Percentiles rank a stretch among this genome's conserved stretches.
These are phyloP conservation scores for Cyanoramphus novaezelandiae DNA, from an alignment of 2,113 vertebrate genomes.

Conservation along the genomic window DNA sequence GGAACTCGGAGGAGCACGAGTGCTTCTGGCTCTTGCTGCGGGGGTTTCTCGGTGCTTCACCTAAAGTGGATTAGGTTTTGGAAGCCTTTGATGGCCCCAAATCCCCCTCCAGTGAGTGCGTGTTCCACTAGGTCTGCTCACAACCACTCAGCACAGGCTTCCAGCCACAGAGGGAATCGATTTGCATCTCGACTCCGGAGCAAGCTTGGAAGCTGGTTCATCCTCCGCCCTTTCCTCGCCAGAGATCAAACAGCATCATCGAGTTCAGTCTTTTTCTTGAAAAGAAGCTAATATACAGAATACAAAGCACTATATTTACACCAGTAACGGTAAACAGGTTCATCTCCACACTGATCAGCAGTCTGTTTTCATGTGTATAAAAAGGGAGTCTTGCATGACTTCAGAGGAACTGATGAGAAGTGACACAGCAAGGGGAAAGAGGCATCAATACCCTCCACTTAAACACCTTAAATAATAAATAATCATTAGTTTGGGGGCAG, in stretches of 20 bases:
- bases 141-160: not conserved
- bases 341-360: conserved; percentile 67
- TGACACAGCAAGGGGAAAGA: not conserved
- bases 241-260: not conserved
- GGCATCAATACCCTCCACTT: not conserved
- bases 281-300: conserved; percentile 82
- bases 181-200: not conserved
- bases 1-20: not conserved
- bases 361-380: conserved; percentile 51
- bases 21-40: not conserved
- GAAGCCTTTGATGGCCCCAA: not conserved
- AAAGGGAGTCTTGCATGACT: not conserved
- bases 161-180: not conserved
- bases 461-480: conserved; percentile 42
- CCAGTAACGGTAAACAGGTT: conserved; percentile 69
- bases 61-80: not conserved
- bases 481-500: not conserved
- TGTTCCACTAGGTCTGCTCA: not conserved
- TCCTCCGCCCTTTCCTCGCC: not conserved
- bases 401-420: not conserved
- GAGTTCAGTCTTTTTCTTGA: conserved; percentile 64
- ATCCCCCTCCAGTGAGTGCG: not conserved
- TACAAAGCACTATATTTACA: conserved; percentile 82
- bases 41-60: not conserved
- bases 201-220: not conserved